Conservation (phyloP, 2,888 invertebrate genomes). For the Cerastoderma edule region DNA sequence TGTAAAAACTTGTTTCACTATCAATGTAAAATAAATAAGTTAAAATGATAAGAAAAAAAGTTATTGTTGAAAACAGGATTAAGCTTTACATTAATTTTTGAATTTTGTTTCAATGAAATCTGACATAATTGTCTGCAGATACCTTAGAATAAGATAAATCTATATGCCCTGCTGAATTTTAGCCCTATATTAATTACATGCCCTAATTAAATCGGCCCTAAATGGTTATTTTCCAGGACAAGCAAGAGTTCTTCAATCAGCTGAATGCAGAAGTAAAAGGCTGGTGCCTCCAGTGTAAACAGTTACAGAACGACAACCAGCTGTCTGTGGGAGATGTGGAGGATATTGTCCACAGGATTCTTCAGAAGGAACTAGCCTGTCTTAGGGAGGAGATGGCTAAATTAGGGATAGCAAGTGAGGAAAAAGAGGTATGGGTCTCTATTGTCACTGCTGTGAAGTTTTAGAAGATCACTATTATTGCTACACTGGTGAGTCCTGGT, state of each 20-base stretch:
- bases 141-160: too few relatives aligned
- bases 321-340: slow-evolving; percentile 61
- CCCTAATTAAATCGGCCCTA: too few relatives aligned
- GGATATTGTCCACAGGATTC: slow-evolving; percentile 58
- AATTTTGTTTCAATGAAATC: too few relatives aligned
- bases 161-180: too few relatives aligned
- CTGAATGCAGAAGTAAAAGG: slow-evolving; percentile 61
- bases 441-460: neutral
- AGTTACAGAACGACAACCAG: slow-evolving; percentile 54
- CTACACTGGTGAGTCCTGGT: too few relatives aligned
- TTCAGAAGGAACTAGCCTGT: slow-evolving; percentile 49
- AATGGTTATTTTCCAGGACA: slow-evolving; percentile 39
- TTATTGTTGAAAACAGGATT: too few relatives aligned
- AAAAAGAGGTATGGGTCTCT: slow-evolving; percentile 36
- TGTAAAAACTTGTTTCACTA: too few relatives aligned
- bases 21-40: too few relatives aligned
- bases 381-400: slow-evolving; percentile 43
- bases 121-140: too few relatives aligned
- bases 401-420: slow-evolving; percentile 8
- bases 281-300: slow-evolving; percentile 51
- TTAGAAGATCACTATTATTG: neutral
- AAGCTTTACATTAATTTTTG: too few relatives aligned
- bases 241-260: slow-evolving; percentile 46
- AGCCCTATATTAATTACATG: too few relatives aligned
- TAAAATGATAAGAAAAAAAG: too few relatives aligned